Conservation (phyloP, 2,797 vertebrate genomes). For the Poecilia velifera region DNA sequence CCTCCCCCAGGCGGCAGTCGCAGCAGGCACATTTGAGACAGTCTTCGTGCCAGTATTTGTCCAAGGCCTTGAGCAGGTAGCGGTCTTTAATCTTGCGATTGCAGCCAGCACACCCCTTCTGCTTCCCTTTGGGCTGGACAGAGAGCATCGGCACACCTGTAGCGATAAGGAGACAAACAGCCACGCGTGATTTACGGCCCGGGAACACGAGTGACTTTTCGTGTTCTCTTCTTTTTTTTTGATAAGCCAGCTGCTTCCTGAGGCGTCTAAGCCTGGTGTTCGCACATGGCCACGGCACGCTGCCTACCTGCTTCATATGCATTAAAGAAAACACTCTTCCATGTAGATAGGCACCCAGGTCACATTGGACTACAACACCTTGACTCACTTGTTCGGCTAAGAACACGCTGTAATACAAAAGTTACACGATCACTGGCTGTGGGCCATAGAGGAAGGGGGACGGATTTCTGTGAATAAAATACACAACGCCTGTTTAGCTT, state of each 20-base stretch:
- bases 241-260: constrained; percentile 76
- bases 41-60: constrained; percentile 99
- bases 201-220: constrained; percentile 80
- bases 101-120: constrained; percentile 99
- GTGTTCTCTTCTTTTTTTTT: constrained; percentile 72
- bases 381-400: constrained; percentile 58
- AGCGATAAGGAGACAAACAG: constrained; percentile 78
- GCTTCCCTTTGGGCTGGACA: constrained; percentile 98
- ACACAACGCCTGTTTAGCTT: constrained; percentile 69
- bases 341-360: constrained; percentile 77
- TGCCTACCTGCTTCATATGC: constrained; percentile 81
- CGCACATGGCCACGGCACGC: constrained; percentile 64
- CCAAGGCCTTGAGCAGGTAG: constrained; percentile 99
- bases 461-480: constrained; percentile 55
- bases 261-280: constrained; percentile 67
- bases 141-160: constrained; percentile 99
- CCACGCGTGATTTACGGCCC: constrained; percentile 80
- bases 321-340: constrained; percentile 79
- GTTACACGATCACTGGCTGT: constrained; percentile 69
- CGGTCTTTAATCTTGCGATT: constrained; percentile 99
- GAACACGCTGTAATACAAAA: constrained; percentile 71
- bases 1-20: constrained; percentile 97
- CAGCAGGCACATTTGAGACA: constrained; percentile 99
- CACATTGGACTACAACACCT: constrained; percentile 74
- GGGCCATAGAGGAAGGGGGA: constrained; percentile 43